Evolutionary conservation across 2,888 invertebrate species (phyloP).

Genomic region (Callinectes sapidus): DNA sequence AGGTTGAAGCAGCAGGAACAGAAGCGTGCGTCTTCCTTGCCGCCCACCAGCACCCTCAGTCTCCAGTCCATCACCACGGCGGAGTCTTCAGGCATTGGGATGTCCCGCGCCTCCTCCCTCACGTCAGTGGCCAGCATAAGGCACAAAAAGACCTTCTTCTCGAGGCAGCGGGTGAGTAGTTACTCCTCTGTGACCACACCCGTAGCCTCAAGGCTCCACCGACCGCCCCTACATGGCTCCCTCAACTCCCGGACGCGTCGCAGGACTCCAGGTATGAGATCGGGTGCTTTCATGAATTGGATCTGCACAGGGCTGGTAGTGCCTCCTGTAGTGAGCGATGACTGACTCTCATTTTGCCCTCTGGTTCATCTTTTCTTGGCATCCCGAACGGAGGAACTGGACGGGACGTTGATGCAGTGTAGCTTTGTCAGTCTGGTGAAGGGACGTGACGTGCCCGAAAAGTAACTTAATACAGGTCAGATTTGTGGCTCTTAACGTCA

Average conservation of each 20-base stretch:
- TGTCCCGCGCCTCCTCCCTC: slow-evolving; percentile 62
- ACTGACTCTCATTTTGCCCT: slow-evolving; percentile 30
- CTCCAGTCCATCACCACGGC: slow-evolving; percentile 58
- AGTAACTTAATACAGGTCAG: background rate
- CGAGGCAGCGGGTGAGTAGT: slow-evolving; percentile 64
- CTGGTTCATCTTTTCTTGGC: slow-evolving; percentile 26
- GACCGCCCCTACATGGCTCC: slow-evolving; percentile 10
- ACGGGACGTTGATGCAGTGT: slow-evolving; percentile 11
- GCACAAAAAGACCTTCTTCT: slow-evolving; percentile 45
- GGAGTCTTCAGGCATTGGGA: slow-evolving; percentile 56
- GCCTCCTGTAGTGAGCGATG: slow-evolving; percentile 25
- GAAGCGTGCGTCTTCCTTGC: slow-evolving; percentile 37
- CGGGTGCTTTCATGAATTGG: background rate
- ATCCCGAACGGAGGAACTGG: slow-evolving; percentile 24
- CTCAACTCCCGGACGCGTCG: background rate
- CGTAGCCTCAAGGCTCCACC: slow-evolving; percentile 29
- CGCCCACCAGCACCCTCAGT: slow-evolving; percentile 46
- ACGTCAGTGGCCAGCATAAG: slow-evolving; percentile 56
- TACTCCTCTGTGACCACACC: slow-evolving; percentile 46
- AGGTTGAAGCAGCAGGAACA: background rate
- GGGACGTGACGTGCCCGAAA: background rate
- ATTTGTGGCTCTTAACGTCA: background rate
- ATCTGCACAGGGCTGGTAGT: slow-evolving; percentile 31
- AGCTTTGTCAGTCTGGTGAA: background rate
- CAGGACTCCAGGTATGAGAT: slow-evolving; percentile 30